Evolutionary conservation across 2,797 vertebrate species (phyloP).

Genomic region (Pachyuromys duprasi): DNA sequence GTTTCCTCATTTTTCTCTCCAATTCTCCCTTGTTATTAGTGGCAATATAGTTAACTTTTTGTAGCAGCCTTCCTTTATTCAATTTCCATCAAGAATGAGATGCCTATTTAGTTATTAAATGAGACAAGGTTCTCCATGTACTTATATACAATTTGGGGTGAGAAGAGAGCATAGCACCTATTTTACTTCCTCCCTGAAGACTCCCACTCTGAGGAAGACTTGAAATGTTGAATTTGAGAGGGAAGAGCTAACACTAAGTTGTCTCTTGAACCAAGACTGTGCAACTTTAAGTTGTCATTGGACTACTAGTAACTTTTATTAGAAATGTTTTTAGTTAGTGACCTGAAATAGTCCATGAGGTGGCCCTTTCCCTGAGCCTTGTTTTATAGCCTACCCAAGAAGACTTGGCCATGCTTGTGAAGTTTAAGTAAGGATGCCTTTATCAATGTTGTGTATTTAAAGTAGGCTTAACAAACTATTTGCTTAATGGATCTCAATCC

Average conservation of each 20-base stretch:
- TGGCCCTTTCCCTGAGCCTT: not conserved
- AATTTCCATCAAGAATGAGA: not conserved
- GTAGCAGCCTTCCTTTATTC: not conserved
- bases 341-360: not conserved
- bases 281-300: not conserved
- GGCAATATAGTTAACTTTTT: not conserved
- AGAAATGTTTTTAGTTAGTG: not conserved
- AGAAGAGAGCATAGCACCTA: not conserved
- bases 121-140: not conserved
- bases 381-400: not conserved
- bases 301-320: not conserved
- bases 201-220: not conserved
- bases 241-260: not conserved
- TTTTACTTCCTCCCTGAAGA: not conserved
- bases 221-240: not conserved
- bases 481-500: not conserved
- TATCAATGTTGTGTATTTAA: not conserved
- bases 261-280: not conserved
- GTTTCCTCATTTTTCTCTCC: no score
- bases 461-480: not conserved
- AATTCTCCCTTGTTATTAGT: not conserved
- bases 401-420: not conserved
- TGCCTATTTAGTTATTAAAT: not conserved
- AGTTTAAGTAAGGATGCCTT: not conserved
- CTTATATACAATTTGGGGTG: not conserved